phyloP scores from a whole-genome alignment of 2,113 vertebrate species.

The Caretta caretta region DNA sequence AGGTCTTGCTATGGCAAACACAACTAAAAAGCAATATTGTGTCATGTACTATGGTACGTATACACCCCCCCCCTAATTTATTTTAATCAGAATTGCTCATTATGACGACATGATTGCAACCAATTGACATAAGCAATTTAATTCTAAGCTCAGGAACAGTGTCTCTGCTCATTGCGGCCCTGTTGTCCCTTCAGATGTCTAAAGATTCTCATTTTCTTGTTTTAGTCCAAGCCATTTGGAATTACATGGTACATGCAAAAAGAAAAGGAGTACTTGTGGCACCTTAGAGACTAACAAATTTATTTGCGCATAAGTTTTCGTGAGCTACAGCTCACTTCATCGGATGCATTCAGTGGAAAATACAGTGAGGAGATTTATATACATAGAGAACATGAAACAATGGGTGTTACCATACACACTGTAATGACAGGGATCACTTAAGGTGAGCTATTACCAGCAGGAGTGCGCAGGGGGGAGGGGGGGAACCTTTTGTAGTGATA shows the following conservation, averaged over 20 bases:
- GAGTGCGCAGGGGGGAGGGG: too few relatives aligned
- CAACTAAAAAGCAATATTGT: accelerated
- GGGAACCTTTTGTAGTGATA: too few relatives aligned
- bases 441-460: too few relatives aligned
- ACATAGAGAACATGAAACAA: too few relatives aligned
- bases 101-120: not conserved
- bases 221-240: accelerated
- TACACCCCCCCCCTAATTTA: not conserved
- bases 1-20: accelerated
- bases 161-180: not conserved
- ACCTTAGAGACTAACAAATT: too few relatives aligned
- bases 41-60: accelerated
- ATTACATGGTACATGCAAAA: not conserved
- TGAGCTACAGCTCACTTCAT: too few relatives aligned
- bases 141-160: not conserved
- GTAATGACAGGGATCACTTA: too few relatives aligned
- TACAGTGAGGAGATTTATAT: too few relatives aligned
- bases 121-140: not conserved
- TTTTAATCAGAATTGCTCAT: not conserved
- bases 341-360: too few relatives aligned
- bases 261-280: too few relatives aligned
- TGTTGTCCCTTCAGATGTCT: not conserved
- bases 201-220: not conserved
- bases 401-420: too few relatives aligned
- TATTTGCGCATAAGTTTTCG: too few relatives aligned